Conservation (phyloP, 1,140 invertebrate genomes). For the Cherax quadricarinatus region DNA sequence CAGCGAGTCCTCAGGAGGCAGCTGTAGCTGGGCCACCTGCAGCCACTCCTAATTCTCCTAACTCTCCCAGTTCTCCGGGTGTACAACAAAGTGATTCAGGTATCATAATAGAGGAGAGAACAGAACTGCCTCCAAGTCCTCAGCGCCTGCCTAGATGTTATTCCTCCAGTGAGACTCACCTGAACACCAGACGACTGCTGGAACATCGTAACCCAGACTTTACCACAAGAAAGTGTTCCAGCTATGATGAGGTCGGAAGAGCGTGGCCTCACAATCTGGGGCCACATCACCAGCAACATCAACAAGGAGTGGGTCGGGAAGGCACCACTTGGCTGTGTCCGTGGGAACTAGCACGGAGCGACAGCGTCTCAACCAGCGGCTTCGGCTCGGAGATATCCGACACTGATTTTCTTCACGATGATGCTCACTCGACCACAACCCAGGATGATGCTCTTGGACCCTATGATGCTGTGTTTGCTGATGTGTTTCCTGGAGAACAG, state of each 20-base stretch:
- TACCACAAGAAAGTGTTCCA: constrained; percentile 71
- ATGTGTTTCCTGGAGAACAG: constrained; percentile 70
- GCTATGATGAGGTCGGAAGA: constrained; percentile 72
- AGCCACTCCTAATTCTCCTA: constrained; percentile 30
- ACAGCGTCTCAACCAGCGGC: constrained; percentile 76
- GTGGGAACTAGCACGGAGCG: constrained; percentile 74
- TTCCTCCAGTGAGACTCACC: constrained; percentile 72
- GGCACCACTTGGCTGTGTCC: constrained; percentile 56
- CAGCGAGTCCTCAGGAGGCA: constrained; percentile 61
- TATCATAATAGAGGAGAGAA: constrained; percentile 44
- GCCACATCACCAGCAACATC: constrained; percentile 48
- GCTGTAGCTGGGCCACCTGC: constrained; percentile 31
- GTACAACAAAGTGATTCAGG: constrained; percentile 71
- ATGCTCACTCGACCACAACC: constrained; percentile 55
- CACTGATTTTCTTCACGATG: constrained; percentile 73
- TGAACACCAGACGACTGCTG: constrained; percentile 61
- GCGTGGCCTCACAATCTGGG: constrained; percentile 39
- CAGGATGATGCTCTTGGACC: constrained; percentile 71
- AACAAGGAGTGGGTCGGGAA: constrained; percentile 36
- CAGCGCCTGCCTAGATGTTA: constrained; percentile 69
- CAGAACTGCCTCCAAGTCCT: constrained; percentile 33
- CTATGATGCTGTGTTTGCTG: constrained; percentile 72
- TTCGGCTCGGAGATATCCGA: constrained; percentile 76
- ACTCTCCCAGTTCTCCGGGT: constrained; percentile 20
- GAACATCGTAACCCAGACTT: constrained; percentile 55